Evolutionary conservation across 2,888 invertebrate genomes (phyloP), one percentile per base, ranked within the genome.

Genomic region (Drosophila infuscata): DNA sequence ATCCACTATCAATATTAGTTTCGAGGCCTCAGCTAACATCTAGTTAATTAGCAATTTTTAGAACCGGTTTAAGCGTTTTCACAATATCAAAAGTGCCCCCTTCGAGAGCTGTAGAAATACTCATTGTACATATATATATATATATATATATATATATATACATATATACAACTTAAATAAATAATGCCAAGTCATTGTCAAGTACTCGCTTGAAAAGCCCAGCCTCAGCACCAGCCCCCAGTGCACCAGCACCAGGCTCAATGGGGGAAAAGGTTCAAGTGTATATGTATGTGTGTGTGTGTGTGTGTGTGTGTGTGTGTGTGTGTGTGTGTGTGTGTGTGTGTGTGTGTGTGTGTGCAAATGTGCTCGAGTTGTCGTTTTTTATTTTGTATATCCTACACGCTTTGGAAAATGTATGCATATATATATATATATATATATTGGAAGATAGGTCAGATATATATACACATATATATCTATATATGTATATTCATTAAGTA

Each of bases 131-230:
- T 51, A 51, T 25, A 25, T 2, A 25, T 25, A 25, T 25, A 25
- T 25, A 25, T 25, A 25, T 25, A 25, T 25, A 3, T 25, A 25
- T 25, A 25, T 25, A 25, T 25, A 25, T 25, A 3, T 25, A 3
- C 2, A 35, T 53, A 9, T 17, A 17, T 6, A 17, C 25, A 41
- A n/a, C 30, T 36, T 60, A 64, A 35, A 58, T 33, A 52, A 71
- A 61, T 53, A 58, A 38, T 65, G 65, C 71, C 35, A 48, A 65
- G 77, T 76, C 65, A 75, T 64, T 64, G 35, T 48, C 30, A 49
- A 76, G 64, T 76, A 48, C 11, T 61, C 52, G 61, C 33, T 62
- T 36, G 29, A 38, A 30, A 57, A 25, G 29, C 17, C 12, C 36
- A 36, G 8, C 35, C 8, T 17, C 35, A 25, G 20, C 3, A 12